Evolutionary conservation across 2,113 vertebrate species (phyloP).

Genomic region (Menura novaehollandiae): DNA sequence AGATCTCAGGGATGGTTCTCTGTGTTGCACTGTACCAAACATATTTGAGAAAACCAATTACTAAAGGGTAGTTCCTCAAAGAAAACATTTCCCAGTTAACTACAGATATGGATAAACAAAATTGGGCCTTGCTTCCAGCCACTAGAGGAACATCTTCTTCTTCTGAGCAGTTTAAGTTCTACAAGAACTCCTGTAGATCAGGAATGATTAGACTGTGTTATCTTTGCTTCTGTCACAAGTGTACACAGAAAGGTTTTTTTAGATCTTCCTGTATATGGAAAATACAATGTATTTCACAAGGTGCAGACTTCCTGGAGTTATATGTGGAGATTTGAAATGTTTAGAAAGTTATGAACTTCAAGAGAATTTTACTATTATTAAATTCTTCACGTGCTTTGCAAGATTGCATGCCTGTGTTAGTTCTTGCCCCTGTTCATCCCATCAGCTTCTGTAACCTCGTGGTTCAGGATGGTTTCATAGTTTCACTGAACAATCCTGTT

Average conservation of each 20-base stretch:
- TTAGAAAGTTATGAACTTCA: neutral
- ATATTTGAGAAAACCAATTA: neutral
- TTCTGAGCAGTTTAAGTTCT: neutral
- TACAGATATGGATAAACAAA: neutral
- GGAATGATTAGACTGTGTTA: neutral
- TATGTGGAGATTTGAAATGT: neutral
- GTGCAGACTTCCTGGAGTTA: neutral
- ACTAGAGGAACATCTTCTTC: neutral
- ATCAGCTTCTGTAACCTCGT: neutral
- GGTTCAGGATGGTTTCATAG: neutral
- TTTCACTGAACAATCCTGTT: neutral
- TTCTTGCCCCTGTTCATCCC: neutral
- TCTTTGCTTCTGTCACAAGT: neutral
- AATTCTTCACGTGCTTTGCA: neutral
- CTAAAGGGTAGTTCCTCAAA: neutral
- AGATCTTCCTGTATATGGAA: neutral
- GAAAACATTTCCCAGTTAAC: neutral
- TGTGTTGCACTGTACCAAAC: neutral
- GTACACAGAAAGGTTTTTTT: neutral
- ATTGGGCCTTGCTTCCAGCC: neutral
- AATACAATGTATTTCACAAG: neutral
- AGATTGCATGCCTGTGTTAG: neutral
- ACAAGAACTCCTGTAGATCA: neutral
- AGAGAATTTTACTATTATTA: neutral
- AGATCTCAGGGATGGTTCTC: neutral